These are phyloP conservation scores for Andrena trimmerana DNA, from an alignment of 2,888 invertebrate genomes.

Conservation along the genomic window DNA sequence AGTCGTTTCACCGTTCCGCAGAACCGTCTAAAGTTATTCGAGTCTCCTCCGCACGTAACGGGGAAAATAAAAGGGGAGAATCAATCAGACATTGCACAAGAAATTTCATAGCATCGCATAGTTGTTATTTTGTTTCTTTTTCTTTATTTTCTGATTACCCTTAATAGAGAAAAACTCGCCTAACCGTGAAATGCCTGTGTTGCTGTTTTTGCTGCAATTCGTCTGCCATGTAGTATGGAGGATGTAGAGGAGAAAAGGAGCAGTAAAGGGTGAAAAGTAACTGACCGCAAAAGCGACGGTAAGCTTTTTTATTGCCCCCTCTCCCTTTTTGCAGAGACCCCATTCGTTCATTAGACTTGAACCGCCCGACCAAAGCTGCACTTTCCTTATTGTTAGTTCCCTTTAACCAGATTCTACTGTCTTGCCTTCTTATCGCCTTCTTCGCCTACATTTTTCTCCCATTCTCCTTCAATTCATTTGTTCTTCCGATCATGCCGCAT, in stretches of 20 bases:
- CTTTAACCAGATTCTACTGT: slow-evolving; percentile 40
- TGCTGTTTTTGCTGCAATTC: slow-evolving; percentile 39
- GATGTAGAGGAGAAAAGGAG: slow-evolving; percentile 25
- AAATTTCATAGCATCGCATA: slow-evolving; percentile 15
- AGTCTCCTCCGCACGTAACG: no score
- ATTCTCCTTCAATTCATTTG: slow-evolving; percentile 1
- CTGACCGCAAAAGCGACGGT: slow-evolving; percentile 77
- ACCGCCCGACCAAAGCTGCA: slow-evolving; percentile 59
- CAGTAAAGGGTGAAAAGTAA: slow-evolving; percentile 67
- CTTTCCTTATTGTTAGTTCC: slow-evolving; percentile 41
- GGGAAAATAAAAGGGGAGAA: neutral
- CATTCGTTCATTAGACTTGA: slow-evolving; percentile 78
- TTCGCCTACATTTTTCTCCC: neutral
- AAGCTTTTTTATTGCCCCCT: slow-evolving; percentile 63
- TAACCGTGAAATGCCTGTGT: slow-evolving; percentile 10
- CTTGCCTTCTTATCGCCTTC: slow-evolving; percentile 33
- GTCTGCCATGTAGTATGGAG: neutral
- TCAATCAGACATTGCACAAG: neutral
- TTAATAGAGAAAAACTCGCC: slow-evolving; percentile 45
- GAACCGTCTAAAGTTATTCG: no score
- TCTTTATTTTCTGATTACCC: slow-evolving; percentile 51
- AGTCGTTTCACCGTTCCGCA: neutral
- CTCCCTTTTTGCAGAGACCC: slow-evolving; percentile 64
- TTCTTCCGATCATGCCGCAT: neutral
- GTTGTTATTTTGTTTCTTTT: slow-evolving; percentile 38